These are phyloP conservation scores for Rhagophthalmus giganteus DNA, from an alignment of 2,888 invertebrate species.

Conservation along the genomic window DNA sequence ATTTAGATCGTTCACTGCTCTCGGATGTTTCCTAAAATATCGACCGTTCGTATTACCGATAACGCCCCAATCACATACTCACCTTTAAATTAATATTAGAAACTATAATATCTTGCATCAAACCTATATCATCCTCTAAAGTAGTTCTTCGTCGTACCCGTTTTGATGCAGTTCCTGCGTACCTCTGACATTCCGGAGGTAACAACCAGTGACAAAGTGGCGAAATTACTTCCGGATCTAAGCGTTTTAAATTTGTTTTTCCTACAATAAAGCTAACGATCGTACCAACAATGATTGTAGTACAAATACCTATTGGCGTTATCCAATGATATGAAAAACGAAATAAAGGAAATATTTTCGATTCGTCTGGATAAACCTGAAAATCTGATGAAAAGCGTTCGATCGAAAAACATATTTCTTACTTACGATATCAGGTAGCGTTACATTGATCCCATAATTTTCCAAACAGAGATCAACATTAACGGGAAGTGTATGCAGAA, in stretches of 20 bases:
- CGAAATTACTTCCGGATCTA: conserved; percentile 64
- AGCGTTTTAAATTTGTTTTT: conserved; percentile 55
- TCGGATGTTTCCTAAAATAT: too few species aligned
- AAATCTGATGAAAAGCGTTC: not conserved
- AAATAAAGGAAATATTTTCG: conserved; percentile 71
- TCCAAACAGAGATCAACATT: conserved; percentile 55
- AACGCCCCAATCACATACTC: too few species aligned
- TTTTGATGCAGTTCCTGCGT: conserved; percentile 39
- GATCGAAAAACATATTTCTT: not conserved
- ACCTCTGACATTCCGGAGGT: conserved; percentile 40
- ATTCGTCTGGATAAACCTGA: conserved; percentile 52
- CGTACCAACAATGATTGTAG: conserved; percentile 70
- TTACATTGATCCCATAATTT: conserved; percentile 41
- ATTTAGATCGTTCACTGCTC: too few species aligned
- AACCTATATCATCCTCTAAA: too few species aligned
- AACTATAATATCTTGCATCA: too few species aligned
- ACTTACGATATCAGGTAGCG: conserved; percentile 53
- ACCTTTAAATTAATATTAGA: too few species aligned
- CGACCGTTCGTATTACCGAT: too few species aligned
- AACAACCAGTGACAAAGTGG: conserved; percentile 62
- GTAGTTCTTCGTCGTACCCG: conserved; percentile 9
- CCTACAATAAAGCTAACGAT: conserved; percentile 65
- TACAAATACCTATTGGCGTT: conserved; percentile 69
- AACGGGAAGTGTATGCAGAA: conserved; percentile 61
- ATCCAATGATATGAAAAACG: conserved; percentile 83